Percentiles rank a stretch among this genome's conserved stretches.
Evolutionary conservation across 2,113 vertebrate species (phyloP).

Genomic region (Phoxinus phoxinus): DNA sequence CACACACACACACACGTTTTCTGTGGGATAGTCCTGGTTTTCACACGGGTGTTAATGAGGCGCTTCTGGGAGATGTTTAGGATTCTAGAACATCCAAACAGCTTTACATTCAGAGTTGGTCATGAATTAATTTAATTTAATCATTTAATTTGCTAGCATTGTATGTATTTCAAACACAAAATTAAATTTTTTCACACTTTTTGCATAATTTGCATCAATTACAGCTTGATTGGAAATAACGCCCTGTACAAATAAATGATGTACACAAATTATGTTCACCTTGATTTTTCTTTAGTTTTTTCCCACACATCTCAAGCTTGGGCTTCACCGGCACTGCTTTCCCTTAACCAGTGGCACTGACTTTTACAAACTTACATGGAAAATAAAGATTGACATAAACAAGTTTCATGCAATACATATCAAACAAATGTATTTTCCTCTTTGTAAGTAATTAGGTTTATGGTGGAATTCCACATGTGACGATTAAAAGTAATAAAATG

Average conservation of each 20-base stretch:
- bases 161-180: neutral
- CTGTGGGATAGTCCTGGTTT: neutral
- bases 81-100: constrained; percentile 30
- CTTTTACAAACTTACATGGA: neutral
- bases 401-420: neutral
- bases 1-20: no score
- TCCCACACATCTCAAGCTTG: neutral
- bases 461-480: neutral
- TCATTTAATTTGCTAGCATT: neutral
- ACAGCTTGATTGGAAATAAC: neutral
- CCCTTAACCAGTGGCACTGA: no score
- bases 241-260: neutral
- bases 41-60: constrained; percentile 45
- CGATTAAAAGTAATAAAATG: neutral
- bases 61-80: constrained; percentile 37
- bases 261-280: neutral
- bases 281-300: neutral
- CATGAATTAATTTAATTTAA: no score
- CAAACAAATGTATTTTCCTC: neutral
- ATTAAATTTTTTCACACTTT: neutral
- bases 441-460: neutral
- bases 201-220: neutral
- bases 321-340: no score
- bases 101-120: neutral
- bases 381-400: neutral